Evolutionary conservation across 2,797 vertebrate genomes (phyloP).

Genomic region (Acipenser transmontanus): DNA sequence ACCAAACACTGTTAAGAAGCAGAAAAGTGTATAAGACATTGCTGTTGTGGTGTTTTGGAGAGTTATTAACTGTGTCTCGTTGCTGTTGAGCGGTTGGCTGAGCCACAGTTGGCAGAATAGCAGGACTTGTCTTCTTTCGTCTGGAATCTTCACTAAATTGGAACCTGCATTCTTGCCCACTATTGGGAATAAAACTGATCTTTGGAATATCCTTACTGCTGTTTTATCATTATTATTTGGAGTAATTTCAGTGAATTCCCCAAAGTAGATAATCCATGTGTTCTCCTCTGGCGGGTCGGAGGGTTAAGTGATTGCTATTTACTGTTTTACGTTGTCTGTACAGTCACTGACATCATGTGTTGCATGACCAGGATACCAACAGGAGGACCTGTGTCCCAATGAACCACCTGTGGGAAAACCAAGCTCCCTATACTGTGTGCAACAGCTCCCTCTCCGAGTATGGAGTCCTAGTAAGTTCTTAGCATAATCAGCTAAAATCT

Average conservation of each 20-base stretch:
- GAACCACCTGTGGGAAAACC: conserved; percentile 81
- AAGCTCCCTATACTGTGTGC: conserved; percentile 84
- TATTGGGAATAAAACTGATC: too few relatives aligned
- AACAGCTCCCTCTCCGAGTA: conserved; percentile 87
- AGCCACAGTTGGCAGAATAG: conserved; percentile 7
- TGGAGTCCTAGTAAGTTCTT: conserved; percentile 69
- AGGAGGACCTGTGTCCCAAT: conserved; percentile 77
- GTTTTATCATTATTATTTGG: too few relatives aligned
- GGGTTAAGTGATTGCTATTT: too few relatives aligned
- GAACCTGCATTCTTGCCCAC: too few relatives aligned
- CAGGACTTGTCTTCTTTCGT: too few relatives aligned
- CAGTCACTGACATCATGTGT: conserved; percentile 85
- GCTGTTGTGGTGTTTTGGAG: conserved; percentile 46
- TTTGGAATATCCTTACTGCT: too few relatives aligned
- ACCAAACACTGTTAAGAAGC: conserved; percentile 22
- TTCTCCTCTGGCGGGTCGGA: too few relatives aligned
- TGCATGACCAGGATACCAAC: conserved; percentile 84
- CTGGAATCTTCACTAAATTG: too few relatives aligned
- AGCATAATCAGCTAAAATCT: too few relatives aligned
- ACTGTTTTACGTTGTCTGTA: too few relatives aligned
- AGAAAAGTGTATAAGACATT: conserved; percentile 27
- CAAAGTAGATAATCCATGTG: too few relatives aligned
- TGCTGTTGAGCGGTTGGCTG: conserved; percentile 36
- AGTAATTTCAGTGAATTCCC: too few relatives aligned
- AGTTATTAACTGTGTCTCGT: conserved; percentile 47